Evolutionary conservation across 2,888 invertebrate genomes (phyloP), one percentile per base, ranked within the genome.

Genomic region (Charanyca ferruginea): DNA sequence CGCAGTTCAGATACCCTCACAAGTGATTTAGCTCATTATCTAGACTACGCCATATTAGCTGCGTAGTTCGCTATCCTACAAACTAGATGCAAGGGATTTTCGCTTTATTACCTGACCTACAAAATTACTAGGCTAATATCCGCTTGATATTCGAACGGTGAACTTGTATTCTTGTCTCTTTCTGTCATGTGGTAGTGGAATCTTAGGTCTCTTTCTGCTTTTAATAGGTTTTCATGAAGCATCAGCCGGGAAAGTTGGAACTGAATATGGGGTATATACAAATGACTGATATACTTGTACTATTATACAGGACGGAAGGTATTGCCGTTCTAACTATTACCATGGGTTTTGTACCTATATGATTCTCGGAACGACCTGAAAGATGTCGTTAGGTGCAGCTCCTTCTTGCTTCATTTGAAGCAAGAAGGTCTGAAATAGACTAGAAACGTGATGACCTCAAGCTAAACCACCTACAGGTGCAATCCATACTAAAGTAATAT

Each of bases 101-200:
- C 23, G 66, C 48, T 64, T 64, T 66, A 78, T 73, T 73, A 72
- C 73, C 63, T 51, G 54, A 51, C 73, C 63, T 55, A 72, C 45
- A 63, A 72, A 77, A 51, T 72, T 35, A 55, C 53, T 49, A 53
- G 63, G 62, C 72, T 71, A 71, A 77, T 71, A 71, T 45, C 53
- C 38, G 44, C 48, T 41, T 60, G 23, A 51, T 49, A 23, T 61
- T 77, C 38, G 51, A 59, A 59, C 18, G 18, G 5, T 8, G 13
- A 41, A 28, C 9, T 28, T 53, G 2, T 38, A 3, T 28, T 32
- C 20, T 32, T 18, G 2, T 58, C 45, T 49, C 48, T 8, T 22
- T 71, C 38, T 49, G 20, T n/a, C 16, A 9, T n/a, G 4, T 49
- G 18, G 3, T 3, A 9, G 16, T 53, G 1, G 9, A 18, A n/a